Evolutionary conservation across 2,113 vertebrate genomes (phyloP).

Genomic region (Malurus melanocephalus): DNA sequence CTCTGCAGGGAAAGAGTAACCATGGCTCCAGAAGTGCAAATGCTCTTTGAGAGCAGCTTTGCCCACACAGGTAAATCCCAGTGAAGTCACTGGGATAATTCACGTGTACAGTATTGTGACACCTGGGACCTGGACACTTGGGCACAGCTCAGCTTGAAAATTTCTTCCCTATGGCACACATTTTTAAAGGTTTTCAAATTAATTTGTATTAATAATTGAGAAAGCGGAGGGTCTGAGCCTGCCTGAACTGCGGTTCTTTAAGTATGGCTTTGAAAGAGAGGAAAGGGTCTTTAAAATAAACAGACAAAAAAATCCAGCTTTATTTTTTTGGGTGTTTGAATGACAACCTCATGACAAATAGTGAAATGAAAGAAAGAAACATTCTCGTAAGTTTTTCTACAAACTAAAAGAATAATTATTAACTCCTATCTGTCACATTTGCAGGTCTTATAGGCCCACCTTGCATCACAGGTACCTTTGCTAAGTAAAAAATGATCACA

Average conservation of each 20-base stretch:
- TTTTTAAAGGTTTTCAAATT: background rate
- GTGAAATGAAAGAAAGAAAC: background rate
- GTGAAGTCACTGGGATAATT: background rate
- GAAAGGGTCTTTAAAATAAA: background rate
- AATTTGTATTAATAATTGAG: background rate
- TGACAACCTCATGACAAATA: background rate
- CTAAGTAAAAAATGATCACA: background rate
- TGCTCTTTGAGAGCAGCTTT: background rate
- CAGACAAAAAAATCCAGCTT: background rate
- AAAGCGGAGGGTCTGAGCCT: background rate
- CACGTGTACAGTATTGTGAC: fast-evolving
- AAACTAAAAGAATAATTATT: background rate
- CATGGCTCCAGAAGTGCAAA: background rate
- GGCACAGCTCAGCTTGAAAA: background rate
- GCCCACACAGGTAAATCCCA: background rate
- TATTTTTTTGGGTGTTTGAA: background rate
- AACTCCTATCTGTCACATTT: background rate
- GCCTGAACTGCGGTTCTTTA: background rate
- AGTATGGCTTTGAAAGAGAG: background rate
- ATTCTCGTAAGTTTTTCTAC: background rate
- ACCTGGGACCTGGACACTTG: fast-evolving
- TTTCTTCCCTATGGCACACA: background rate
- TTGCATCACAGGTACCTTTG: background rate
- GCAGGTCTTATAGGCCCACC: background rate
- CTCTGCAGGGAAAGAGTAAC: background rate